Evolutionary conservation across 2,113 vertebrate species (phyloP).

Genomic region (Eublepharis macularius): DNA sequence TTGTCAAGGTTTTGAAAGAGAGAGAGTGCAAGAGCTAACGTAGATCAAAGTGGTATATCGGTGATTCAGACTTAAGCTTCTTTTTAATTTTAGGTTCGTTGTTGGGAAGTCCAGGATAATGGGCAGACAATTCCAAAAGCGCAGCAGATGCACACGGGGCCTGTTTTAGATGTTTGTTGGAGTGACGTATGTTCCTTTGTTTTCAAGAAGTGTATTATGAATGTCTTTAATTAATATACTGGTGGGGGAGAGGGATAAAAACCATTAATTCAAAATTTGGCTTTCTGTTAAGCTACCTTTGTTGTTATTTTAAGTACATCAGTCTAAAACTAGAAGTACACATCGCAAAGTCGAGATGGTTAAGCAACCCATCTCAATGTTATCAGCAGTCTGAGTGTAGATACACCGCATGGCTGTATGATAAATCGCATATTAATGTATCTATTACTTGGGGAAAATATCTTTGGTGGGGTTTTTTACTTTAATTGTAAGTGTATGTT

Average conservation of each 20-base stretch:
- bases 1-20: neutral
- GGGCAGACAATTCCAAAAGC: constrained; percentile 98
- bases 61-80: neutral
- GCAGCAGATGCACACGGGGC: constrained; percentile 98
- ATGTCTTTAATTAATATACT: neutral
- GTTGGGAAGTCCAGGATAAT: constrained; percentile 98
- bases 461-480: too few relatives aligned
- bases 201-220: neutral
- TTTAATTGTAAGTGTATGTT: too few relatives aligned
- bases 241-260: neutral
- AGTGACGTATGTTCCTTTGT: constrained; percentile 85
- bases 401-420: too few relatives aligned
- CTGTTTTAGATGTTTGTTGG: constrained; percentile 94
- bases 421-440: too few relatives aligned
- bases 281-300: too few relatives aligned
- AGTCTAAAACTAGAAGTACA: too few relatives aligned
- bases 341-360: too few relatives aligned
- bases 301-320: too few relatives aligned
- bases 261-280: neutral
- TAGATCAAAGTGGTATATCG: neutral
- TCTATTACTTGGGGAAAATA: too few relatives aligned
- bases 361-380: too few relatives aligned
- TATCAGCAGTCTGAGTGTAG: too few relatives aligned
- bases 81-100: constrained; percentile 84
- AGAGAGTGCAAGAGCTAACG: neutral